These are phyloP conservation scores for Sebastes hopkinsi DNA, from an alignment of 2,797 vertebrate species.

Conservation along the genomic window DNA sequence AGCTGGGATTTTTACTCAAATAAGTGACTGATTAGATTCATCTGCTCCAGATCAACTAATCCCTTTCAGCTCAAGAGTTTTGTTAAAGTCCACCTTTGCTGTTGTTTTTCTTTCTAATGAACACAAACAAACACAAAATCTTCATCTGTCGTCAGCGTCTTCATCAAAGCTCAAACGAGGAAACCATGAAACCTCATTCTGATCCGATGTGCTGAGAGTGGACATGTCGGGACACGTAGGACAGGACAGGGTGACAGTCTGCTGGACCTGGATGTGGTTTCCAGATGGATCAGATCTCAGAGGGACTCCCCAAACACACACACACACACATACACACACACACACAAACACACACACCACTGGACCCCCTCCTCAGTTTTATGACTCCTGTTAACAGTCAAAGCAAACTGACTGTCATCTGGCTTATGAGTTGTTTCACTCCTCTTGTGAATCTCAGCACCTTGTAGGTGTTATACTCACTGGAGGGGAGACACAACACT, in stretches of 20 bases:
- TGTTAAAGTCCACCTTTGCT: not conserved
- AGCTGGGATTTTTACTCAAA: not conserved
- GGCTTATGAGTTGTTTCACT: conserved; percentile 32
- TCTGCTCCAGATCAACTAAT: no score
- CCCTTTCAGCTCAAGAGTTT: no score
- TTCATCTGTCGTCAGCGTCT: conserved; percentile 30
- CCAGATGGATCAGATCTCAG: conserved; percentile 63
- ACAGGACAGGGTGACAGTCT: not conserved
- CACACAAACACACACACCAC: not conserved
- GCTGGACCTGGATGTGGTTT: conserved; percentile 53
- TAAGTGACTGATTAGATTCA: not conserved
- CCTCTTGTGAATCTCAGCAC: not conserved
- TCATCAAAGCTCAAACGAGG: conserved; percentile 60
- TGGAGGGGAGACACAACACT: not conserved
- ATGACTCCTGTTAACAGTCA: conserved; percentile 47
- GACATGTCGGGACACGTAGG: conserved; percentile 27
- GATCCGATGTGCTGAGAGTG: not conserved
- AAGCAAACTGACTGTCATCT: conserved; percentile 31
- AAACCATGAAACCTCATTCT: conserved; percentile 41
- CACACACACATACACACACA: not conserved
- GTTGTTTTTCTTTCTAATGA: not conserved
- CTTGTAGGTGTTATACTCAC: not conserved
- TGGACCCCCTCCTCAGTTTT: conserved; percentile 36
- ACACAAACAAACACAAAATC: conserved; percentile 40
- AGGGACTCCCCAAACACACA: conserved; percentile 21